Evolutionary conservation across 2,888 invertebrate genomes (phyloP).

Genomic region (Odontomyia ornata): DNA sequence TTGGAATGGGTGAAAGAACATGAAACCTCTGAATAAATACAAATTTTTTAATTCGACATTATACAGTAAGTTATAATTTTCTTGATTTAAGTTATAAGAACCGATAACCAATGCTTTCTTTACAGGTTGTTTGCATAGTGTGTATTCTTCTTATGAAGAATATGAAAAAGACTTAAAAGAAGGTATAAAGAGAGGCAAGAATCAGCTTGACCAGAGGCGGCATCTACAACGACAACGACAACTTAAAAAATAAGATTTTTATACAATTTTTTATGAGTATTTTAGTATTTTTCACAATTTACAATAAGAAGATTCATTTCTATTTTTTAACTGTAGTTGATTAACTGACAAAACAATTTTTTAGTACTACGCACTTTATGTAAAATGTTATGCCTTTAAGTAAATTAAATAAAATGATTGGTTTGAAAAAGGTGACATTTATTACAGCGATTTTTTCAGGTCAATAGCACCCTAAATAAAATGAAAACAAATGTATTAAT

Average conservation of each 20-base stretch:
- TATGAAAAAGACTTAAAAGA: background rate
- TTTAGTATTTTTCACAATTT: background rate
- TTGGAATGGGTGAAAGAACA: conserved; percentile 1
- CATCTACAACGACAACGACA: conserved; percentile 11
- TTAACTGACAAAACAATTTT: no score
- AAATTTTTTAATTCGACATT: conserved; percentile 2
- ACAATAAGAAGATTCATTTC: background rate
- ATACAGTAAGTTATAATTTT: background rate
- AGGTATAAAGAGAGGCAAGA: background rate
- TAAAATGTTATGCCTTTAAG: no score
- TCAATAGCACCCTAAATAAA: no score
- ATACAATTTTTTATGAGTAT: background rate
- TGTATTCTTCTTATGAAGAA: no score
- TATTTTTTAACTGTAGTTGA: background rate
- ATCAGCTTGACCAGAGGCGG: background rate
- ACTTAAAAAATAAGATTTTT: background rate
- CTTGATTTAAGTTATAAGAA: background rate
- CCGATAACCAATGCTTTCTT: background rate
- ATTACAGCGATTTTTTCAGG: no score
- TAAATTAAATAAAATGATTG: no score
- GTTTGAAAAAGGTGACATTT: no score
- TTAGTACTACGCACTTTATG: no score
- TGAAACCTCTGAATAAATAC: conserved; percentile 4
- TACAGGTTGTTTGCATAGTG: background rate
- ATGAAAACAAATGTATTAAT: no score